Conservation (phyloP, 1,140 invertebrate species). For the Plodia interpunctella region DNA sequence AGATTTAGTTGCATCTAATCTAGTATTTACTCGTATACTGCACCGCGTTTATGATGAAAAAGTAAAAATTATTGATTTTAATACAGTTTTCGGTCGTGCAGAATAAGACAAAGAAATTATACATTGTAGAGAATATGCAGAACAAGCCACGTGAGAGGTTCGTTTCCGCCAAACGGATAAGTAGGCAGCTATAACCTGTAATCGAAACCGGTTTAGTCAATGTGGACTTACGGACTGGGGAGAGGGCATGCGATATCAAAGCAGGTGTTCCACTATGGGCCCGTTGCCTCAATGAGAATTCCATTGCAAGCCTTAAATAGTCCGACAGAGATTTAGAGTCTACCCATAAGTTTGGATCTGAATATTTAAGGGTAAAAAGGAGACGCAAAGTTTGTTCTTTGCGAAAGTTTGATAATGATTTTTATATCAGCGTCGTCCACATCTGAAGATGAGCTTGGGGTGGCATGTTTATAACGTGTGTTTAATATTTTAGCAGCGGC, state of each 20-base stretch:
- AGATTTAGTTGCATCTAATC: no score
- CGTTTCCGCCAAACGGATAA: conserved; percentile 68
- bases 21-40: no score
- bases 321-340: conserved; percentile 37
- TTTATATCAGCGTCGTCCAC: conserved; percentile 37
- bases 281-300: conserved; percentile 69
- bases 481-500: conserved; percentile 70
- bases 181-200: conserved; percentile 66
- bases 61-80: no score
- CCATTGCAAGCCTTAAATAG: conserved; percentile 48
- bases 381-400: conserved; percentile 4
- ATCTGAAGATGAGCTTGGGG: conserved; percentile 47
- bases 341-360: conserved; percentile 1
- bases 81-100: neutral
- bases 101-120: conserved; percentile 12
- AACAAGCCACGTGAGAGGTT: conserved; percentile 45
- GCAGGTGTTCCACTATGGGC: conserved; percentile 63
- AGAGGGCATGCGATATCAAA: conserved; percentile 66
- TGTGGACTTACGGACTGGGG: conserved; percentile 59
- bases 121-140: conserved; percentile 35
- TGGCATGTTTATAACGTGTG: conserved; percentile 64
- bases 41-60: no score
- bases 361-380: conserved; percentile 1
- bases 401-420: conserved; percentile 37
- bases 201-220: conserved; percentile 69